Evolutionary conservation across 92 coral and sea anemone genomes (phyloP).

Genomic region (Hydrozoanthus gracilis): DNA sequence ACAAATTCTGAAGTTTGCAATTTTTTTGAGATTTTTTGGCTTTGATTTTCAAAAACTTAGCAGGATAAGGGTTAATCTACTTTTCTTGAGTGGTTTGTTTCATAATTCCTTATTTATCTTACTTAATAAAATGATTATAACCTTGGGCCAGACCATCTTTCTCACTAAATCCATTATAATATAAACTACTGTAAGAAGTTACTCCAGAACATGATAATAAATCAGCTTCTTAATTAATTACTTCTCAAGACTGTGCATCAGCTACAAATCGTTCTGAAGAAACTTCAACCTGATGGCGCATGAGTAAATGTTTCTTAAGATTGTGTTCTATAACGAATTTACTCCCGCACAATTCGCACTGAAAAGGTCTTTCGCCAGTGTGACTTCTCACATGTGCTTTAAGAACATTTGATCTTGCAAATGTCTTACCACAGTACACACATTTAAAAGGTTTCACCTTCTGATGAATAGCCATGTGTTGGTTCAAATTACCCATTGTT

Average conservation of each 20-base stretch:
- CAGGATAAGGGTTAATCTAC: too few relatives aligned
- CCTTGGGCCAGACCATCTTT: too few relatives aligned
- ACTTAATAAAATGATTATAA: too few relatives aligned
- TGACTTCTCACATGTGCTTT: conserved; percentile 94
- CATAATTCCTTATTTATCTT: too few relatives aligned
- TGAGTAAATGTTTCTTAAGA: conserved; percentile 84
- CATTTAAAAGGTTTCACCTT: conserved; percentile 93
- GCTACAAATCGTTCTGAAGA: conserved; percentile 25
- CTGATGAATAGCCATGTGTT: conserved; percentile 90
- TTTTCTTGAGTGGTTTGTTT: too few relatives aligned
- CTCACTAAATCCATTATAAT: too few relatives aligned
- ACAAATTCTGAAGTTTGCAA: too few relatives aligned
- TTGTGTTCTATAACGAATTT: conserved; percentile 88
- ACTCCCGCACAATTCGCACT: conserved; percentile 88
- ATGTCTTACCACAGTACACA: conserved; percentile 91
- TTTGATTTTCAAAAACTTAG: too few relatives aligned
- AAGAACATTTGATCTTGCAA: conserved; percentile 92
- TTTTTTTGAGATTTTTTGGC: too few relatives aligned
- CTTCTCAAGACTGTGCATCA: conserved; percentile 18
- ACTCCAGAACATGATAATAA: not conserved
- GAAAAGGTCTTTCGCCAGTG: conserved; percentile 91
- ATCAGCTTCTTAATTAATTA: not conserved
- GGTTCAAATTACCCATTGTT: conserved; percentile 86
- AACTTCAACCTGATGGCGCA: conserved; percentile 72
- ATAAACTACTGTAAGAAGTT: not conserved